Base-by-base conservation (phyloP, 2,797 vertebrate species). In the Tokudaia tokunoshimensis region DNA sequence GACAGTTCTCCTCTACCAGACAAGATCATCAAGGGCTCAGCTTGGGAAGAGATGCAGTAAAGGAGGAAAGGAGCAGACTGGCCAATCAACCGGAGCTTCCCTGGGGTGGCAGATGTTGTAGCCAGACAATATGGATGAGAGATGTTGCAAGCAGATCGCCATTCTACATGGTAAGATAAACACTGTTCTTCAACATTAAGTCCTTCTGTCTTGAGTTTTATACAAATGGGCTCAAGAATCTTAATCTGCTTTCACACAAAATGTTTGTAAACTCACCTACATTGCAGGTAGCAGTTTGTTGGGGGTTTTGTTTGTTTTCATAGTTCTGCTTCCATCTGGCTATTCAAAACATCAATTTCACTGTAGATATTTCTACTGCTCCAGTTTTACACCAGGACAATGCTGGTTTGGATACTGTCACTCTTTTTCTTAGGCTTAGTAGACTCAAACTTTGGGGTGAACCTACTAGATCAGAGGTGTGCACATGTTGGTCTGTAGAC, bases 151-250 rank as follows among this genome's bases (percentile, higher is more conserved):
- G 19, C 47, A 72, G 67, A 59, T 7, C 15, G 0, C n/a, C 41
- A 19, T 61, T 37, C 34, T 29, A 61, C 13, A 44, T 1, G 22
- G 6, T 59, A 20, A 76, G 72, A 41, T 19, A 74, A 89, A 88
- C 44, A 89, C 31, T 50, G 76, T 9, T 81, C 26, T 94, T 79
- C 81, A 87, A 92, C 44, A 63, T 44, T 75, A 89, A 85, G 75
- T 15, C 75, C 59, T 88, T 93, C 44, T 89, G 12, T 26, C 57
- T 85, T 89, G 31, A 93, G 67, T 44, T 89, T 72, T 55, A 72
- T 15, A 93, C 26, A 91, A 93, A 93, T n/a, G 50, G 20, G 82
- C 29, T 93, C 57, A 12, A 31, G 57, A 61, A 50, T 94, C 74
- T 55, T 83, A 24, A 24, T 34, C 61, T 85, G 31, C 50, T 81